These are phyloP conservation scores for Apostichopus leukothele DNA, from an alignment of 53 echinoderm and acorn worm species.

Conservation along the genomic window DNA sequence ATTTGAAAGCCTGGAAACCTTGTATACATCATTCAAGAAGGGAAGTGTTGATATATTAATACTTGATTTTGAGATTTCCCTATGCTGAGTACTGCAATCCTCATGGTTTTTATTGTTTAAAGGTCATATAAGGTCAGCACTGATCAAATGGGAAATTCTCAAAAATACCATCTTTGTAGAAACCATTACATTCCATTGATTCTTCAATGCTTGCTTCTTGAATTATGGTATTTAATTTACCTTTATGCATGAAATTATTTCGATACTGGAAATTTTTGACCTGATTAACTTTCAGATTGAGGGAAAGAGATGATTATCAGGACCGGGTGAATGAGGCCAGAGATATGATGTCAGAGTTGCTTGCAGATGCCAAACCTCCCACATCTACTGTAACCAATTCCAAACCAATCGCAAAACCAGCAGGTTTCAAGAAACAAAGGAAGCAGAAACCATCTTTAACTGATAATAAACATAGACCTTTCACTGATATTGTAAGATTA, in stretches of 20 bases:
- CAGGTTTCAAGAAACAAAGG: neutral
- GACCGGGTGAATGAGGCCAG: constrained; percentile 66
- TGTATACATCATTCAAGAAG: neutral
- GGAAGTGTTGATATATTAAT: neutral
- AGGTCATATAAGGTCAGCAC: neutral
- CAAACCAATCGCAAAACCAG: neutral
- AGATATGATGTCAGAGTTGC: constrained; percentile 67
- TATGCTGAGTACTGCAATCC: neutral
- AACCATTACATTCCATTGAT: too few species aligned
- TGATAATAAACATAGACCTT: constrained; percentile 57
- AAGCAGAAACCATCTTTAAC: neutral
- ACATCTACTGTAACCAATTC: neutral
- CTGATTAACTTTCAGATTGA: neutral
- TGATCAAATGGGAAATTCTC: neutral
- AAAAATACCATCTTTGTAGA: too few species aligned
- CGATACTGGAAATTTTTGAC: neutral
- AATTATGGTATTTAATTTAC: too few species aligned
- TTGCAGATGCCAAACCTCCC: constrained; percentile 47
- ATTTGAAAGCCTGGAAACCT: neutral
- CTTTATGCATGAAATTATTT: too few species aligned
- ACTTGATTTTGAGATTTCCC: neutral
- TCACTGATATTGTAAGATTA: constrained; percentile 71
- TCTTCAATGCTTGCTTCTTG: too few species aligned
- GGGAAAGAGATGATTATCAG: constrained; percentile 26
- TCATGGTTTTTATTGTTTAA: neutral